Percentiles rank a stretch among this genome's conserved stretches.
Conservation (phyloP, 2,797 vertebrate species). For the Pangasius krempfi region DNA sequence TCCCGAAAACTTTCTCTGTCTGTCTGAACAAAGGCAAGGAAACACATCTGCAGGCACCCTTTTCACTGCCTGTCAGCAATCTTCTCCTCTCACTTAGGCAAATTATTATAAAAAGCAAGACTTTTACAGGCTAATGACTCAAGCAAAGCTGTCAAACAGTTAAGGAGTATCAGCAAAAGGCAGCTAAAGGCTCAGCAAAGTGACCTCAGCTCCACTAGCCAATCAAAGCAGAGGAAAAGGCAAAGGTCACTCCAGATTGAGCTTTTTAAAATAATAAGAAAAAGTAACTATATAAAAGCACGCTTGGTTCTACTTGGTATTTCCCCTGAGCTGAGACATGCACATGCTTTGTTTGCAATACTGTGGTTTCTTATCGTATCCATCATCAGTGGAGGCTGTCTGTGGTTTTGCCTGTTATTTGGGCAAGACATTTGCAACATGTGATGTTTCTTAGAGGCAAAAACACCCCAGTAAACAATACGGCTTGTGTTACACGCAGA, state of each 20-base stretch:
- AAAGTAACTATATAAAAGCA: background rate
- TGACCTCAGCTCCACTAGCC: conserved; percentile 7
- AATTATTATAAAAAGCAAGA: conserved; percentile 29
- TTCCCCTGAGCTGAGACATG: conserved; percentile 5
- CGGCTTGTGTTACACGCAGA: conserved; percentile 26
- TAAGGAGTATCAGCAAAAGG: background rate
- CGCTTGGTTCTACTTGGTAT: background rate
- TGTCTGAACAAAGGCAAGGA: conserved; percentile 46
- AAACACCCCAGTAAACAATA: conserved; percentile 12
- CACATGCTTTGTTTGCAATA: background rate
- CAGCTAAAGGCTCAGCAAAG: background rate
- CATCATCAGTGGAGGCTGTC: background rate
- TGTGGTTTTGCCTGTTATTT: conserved; percentile 27
- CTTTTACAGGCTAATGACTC: conserved; percentile 35
- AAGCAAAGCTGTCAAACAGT: conserved; percentile 27
- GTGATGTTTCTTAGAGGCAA: background rate
- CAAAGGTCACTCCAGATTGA: background rate
- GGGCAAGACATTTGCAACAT: conserved; percentile 7
- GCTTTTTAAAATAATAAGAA: background rate
- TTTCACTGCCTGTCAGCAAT: conserved; percentile 43
- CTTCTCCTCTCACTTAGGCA: conserved; percentile 19
- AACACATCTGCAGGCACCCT: conserved; percentile 47
- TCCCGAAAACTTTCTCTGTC: conserved; percentile 44
- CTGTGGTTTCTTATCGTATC: conserved; percentile 22
- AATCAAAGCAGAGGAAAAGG: background rate